These are phyloP conservation scores for Loris lydekkerianus DNA, from an alignment of 2,797 vertebrate species.

Conservation along the genomic window DNA sequence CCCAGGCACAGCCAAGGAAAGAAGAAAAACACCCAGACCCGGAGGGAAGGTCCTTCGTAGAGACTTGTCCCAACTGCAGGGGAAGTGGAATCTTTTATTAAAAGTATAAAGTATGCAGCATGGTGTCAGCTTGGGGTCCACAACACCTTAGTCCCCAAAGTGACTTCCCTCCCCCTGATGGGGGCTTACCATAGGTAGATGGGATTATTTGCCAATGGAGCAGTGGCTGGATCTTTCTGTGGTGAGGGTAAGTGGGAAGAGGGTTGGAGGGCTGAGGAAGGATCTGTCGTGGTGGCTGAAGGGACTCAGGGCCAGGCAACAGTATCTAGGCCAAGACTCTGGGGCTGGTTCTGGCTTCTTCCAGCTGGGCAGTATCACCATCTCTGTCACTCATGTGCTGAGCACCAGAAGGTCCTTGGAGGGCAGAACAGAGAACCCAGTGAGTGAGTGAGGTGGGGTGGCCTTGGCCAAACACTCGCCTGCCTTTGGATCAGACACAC, in stretches of 20 bases:
- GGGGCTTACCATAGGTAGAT: background rate
- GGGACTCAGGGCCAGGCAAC: background rate
- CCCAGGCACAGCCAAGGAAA: fast-evolving
- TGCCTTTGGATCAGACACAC: background rate
- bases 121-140: background rate
- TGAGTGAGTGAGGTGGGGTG: background rate
- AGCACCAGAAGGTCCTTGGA: slow-evolving; percentile 85
- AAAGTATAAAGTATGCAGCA: background rate
- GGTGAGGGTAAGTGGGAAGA: background rate
- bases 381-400: slow-evolving; percentile 65
- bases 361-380: background rate
- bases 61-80: slow-evolving; percentile 55
- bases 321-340: background rate
- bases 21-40: background rate
- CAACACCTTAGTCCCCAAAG: background rate
- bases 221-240: background rate
- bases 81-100: slow-evolving; percentile 82
- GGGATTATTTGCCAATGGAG: background rate
- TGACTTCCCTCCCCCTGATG: background rate
- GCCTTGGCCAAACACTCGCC: background rate
- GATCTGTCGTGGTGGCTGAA: background rate
- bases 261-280: background rate
- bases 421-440: slow-evolving; percentile 19
- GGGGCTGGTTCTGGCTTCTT: slow-evolving; percentile 28
- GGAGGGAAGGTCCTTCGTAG: background rate